phyloP scores from a whole-genome alignment of 2,113 vertebrate genomes.

The Colius striatus region DNA sequence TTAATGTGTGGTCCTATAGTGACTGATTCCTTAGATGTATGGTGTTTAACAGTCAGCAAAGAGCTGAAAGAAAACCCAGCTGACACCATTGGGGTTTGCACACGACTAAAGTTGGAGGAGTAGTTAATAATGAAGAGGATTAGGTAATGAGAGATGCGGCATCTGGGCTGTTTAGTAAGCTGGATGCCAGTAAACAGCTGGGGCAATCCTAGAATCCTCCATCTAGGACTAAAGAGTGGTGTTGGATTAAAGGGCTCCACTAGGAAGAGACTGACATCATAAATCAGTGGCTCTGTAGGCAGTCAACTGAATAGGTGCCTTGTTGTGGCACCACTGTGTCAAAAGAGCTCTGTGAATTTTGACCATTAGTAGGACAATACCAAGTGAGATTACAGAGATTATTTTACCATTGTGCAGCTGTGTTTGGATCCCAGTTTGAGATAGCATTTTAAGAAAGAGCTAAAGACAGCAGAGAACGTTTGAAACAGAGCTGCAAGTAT shows the following conservation, averaged over 20 bases:
- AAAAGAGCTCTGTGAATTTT: not conserved
- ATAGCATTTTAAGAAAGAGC: not conserved
- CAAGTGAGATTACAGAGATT: not conserved
- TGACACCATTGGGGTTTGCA: not conserved
- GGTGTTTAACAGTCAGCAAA: not conserved
- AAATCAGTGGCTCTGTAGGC: not conserved
- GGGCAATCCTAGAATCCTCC: not conserved
- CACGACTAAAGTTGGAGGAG: not conserved
- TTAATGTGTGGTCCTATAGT: fast-evolving
- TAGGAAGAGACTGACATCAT: not conserved
- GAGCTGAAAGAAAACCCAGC: not conserved
- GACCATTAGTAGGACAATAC: not conserved
- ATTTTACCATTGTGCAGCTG: not conserved
- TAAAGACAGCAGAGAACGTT: not conserved
- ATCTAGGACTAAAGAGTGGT: not conserved
- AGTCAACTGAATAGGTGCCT: not conserved
- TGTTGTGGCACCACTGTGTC: not conserved
- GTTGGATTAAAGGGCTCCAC: not conserved
- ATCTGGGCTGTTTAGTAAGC: not conserved
- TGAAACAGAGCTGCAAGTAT: not conserved
- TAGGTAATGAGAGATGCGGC: not conserved
- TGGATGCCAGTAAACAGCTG: not conserved
- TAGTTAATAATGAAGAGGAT: not conserved
- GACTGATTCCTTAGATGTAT: fast-evolving
- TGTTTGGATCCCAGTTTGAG: not conserved